Percentiles rank a stretch among this genome's conserved stretches.
Conservation (phyloP, 2,888 invertebrate species). For the Chloroclystis v-ata region DNA sequence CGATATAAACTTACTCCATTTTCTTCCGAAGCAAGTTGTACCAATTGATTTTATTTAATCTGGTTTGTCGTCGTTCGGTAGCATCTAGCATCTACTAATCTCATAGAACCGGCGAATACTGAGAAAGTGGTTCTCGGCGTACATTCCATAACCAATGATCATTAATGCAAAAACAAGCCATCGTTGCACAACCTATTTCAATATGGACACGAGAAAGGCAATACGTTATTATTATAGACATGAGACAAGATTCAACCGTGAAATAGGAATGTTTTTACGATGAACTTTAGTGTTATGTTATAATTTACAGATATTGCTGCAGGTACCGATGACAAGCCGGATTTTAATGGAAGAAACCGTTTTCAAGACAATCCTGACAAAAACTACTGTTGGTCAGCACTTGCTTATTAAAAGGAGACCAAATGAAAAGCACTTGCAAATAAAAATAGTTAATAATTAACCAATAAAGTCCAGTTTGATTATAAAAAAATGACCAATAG, state of each 20-base stretch:
- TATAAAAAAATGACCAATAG: no score
- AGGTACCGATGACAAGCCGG: no score
- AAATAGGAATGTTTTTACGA: slow-evolving; percentile 32
- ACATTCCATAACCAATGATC: slow-evolving; percentile 57
- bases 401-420: no score
- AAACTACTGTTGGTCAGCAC: no score
- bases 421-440: no score
- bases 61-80: slow-evolving; percentile 44
- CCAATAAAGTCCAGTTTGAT: no score
- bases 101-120: slow-evolving; percentile 47
- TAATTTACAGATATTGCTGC: no score
- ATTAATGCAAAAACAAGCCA: slow-evolving; percentile 58
- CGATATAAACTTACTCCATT: no score
- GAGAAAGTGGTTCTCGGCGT: slow-evolving; percentile 63
- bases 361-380: no score
- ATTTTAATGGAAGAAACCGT: no score
- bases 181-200: slow-evolving; percentile 40
- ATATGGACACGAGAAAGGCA: slow-evolving; percentile 26
- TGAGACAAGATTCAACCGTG: slow-evolving; percentile 26
- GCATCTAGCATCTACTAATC: slow-evolving; percentile 43
- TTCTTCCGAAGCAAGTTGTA: no score
- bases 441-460: no score
- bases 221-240: neutral
- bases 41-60: slow-evolving; percentile 28
- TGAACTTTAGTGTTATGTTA: slow-evolving; percentile 22